Evolutionary conservation across 2,888 invertebrate genomes (phyloP).

Genomic region (Corythucha ciliata): DNA sequence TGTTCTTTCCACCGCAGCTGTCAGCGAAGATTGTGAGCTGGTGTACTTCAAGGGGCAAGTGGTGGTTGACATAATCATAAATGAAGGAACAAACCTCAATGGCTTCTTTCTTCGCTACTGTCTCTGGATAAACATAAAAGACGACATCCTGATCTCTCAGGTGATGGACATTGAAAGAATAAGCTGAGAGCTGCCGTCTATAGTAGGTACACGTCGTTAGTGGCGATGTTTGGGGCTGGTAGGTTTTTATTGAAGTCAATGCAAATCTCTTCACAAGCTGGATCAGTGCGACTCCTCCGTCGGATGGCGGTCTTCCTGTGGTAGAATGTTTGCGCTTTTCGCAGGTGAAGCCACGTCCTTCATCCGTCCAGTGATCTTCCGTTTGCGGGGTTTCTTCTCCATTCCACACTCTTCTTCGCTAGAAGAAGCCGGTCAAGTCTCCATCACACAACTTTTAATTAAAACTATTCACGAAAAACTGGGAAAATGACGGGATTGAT

Average conservation of each 20-base stretch:
- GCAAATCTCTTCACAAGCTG: conserved; percentile 4
- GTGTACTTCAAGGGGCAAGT: neutral
- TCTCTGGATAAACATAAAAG: neutral
- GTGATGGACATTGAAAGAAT: conserved; percentile 1
- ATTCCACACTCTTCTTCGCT: conserved; percentile 10
- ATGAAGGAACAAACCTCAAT: conserved; percentile 1
- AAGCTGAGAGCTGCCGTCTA: neutral
- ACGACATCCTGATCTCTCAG: neutral
- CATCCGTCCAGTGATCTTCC: conserved; percentile 8
- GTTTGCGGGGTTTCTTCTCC: neutral
- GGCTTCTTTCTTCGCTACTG: neutral
- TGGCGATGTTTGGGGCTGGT: conserved; percentile 4
- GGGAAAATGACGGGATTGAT: neutral
- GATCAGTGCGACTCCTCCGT: neutral
- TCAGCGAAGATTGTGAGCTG: conserved; percentile 1
- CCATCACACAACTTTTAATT: conserved; percentile 7
- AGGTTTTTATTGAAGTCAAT: conserved; percentile 13
- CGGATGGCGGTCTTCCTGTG: neutral
- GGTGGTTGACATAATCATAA: neutral
- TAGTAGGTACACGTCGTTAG: conserved; percentile 5
- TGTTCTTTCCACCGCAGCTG: conserved; percentile 1
- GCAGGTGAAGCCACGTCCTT: conserved; percentile 11
- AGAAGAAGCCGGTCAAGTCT: conserved; percentile 9
- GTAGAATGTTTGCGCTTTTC: conserved; percentile 14
- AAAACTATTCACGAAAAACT: conserved; percentile 3